Conservation (phyloP, 2,113 vertebrate genomes). For the Thomomys bottae region DNA sequence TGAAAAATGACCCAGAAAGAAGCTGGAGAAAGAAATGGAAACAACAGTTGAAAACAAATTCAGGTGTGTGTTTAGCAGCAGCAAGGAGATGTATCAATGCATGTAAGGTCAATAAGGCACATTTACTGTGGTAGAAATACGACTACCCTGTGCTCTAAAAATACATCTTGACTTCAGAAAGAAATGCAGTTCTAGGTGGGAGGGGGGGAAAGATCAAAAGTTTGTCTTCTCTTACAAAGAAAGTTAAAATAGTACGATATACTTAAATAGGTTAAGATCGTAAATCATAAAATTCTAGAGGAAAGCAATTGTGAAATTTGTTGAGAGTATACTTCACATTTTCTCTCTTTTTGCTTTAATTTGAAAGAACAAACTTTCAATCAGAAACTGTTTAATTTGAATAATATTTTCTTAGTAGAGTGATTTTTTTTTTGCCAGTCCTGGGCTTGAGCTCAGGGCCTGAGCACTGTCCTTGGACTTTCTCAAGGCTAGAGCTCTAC, state of each 20-base stretch:
- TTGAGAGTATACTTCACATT: not conserved
- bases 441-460: too few species aligned
- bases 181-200: not conserved
- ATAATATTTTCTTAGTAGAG: not conserved
- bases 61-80: not conserved
- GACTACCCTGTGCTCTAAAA: not conserved
- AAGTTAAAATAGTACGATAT: constrained; percentile 19
- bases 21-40: not conserved
- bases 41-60: not conserved
- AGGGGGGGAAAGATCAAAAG: not conserved
- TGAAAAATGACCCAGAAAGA: not conserved
- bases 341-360: not conserved
- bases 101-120: not conserved
- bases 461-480: too few species aligned
- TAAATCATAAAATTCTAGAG: not conserved
- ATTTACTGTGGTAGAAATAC: not conserved
- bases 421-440: too few species aligned
- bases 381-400: not conserved
- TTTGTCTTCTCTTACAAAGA: not conserved
- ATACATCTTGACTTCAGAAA: not conserved
- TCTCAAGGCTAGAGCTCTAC: too few species aligned
- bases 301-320: not conserved
- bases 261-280: constrained; percentile 12
- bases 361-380: not conserved
- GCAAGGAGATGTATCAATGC: not conserved